Percentiles rank a stretch among this genome's conserved stretches.
Evolutionary conservation across 2,797 vertebrate species (phyloP).

Genomic region (Alauda arvensis): DNA sequence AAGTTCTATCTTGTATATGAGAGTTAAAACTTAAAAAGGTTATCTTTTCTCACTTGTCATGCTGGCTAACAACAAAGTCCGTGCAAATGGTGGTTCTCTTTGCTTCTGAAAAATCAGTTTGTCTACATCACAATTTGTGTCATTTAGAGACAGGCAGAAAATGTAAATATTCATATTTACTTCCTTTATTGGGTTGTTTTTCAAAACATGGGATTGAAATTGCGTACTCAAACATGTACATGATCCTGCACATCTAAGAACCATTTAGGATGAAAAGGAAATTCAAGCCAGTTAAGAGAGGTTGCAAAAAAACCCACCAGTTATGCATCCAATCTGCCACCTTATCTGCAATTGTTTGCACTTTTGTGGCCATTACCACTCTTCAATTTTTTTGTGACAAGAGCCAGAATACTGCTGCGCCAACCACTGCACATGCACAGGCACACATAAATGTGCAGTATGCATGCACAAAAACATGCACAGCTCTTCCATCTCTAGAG

Average conservation of each 20-base stretch:
- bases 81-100: neutral
- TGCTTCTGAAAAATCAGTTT: neutral
- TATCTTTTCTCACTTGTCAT: neutral
- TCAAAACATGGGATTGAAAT: neutral
- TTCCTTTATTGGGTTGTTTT: neutral
- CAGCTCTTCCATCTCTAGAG: neutral
- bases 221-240: neutral
- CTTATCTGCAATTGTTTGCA: neutral
- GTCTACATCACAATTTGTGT: neutral
- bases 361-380: neutral
- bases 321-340: neutral
- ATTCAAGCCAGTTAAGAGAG: neutral
- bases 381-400: neutral
- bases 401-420: neutral
- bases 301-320: neutral
- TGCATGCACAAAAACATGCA: neutral
- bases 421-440: neutral
- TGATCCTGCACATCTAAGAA: neutral
- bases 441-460: fast-evolving
- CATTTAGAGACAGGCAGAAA: neutral
- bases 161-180: neutral
- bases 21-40: neutral
- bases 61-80: neutral
- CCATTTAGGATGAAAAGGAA: neutral
- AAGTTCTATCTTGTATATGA: neutral